Conservation (phyloP, 2,797 vertebrate genomes). For the Cossypha caffra region DNA sequence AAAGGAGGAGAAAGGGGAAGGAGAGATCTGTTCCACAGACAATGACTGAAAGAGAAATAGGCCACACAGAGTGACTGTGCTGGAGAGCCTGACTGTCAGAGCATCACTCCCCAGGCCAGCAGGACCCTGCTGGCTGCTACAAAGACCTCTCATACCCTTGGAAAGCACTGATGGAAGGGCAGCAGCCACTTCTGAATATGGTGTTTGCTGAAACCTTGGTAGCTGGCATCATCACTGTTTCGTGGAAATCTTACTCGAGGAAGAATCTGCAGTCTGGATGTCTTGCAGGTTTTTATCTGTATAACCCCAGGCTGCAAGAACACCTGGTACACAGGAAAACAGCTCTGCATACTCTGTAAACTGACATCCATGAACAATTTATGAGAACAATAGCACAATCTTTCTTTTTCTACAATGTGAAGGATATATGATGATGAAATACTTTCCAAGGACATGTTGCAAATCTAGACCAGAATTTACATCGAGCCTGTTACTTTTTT, state of each 20-base stretch:
- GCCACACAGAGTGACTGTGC: not conserved
- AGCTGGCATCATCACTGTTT: not conserved
- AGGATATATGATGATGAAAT: not conserved
- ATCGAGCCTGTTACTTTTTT: not conserved
- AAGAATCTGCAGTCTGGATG: not conserved
- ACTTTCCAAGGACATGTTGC: not conserved
- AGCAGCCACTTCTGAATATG: not conserved
- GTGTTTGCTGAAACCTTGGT: not conserved
- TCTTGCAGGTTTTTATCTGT: not conserved
- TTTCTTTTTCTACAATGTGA: not conserved
- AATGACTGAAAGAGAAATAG: not conserved
- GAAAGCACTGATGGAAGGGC: not conserved
- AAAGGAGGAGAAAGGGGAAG: not conserved
- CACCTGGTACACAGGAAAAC: not conserved
- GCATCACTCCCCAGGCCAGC: not conserved
- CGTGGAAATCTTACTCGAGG: not conserved
- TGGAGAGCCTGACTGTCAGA: not conserved
- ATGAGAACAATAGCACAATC: not conserved
- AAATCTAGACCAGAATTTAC: constrained; percentile 35
- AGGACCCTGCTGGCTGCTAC: not conserved
- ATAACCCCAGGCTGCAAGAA: not conserved
- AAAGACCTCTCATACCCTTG: not conserved
- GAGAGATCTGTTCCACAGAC: not conserved
- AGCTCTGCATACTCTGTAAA: not conserved
- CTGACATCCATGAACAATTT: not conserved